Evolutionary conservation across 2,888 invertebrate species (phyloP).

Genomic region (Heliconius sara): DNA sequence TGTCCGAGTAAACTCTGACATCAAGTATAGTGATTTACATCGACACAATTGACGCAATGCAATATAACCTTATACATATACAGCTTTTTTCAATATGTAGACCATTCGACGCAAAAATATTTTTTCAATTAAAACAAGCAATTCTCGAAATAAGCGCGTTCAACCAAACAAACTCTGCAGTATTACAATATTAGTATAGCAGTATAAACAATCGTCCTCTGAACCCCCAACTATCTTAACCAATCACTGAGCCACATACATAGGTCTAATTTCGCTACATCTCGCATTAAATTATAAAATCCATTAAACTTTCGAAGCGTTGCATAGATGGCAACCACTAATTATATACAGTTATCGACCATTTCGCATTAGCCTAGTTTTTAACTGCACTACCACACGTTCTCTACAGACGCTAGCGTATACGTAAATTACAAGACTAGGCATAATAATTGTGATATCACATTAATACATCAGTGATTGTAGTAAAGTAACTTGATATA

Average conservation of each 20-base stretch:
- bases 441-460: conserved; percentile 15
- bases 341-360: conserved; percentile 51
- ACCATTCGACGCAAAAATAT: neutral
- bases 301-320: conserved; percentile 29
- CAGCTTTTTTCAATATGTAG: too few relatives aligned
- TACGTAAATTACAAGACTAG: conserved; percentile 2
- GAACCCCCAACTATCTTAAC: neutral
- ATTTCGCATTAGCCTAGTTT: conserved; percentile 50
- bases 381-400: conserved; percentile 38
- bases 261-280: neutral
- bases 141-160: neutral
- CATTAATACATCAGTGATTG: conserved; percentile 2
- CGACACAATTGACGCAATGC: too few relatives aligned
- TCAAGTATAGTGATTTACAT: too few relatives aligned
- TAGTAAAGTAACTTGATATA: conserved; percentile 8
- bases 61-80: too few relatives aligned
- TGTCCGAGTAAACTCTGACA: too few relatives aligned
- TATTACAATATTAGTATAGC: neutral
- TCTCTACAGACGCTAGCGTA: conserved; percentile 21
- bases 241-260: neutral
- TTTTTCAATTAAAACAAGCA: neutral
- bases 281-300: conserved; percentile 14
- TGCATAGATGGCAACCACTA: conserved; percentile 37
- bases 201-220: too few relatives aligned
- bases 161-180: neutral